Base-by-base conservation (phyloP, 2,113 vertebrate species). In the Scatophagus argus region DNA sequence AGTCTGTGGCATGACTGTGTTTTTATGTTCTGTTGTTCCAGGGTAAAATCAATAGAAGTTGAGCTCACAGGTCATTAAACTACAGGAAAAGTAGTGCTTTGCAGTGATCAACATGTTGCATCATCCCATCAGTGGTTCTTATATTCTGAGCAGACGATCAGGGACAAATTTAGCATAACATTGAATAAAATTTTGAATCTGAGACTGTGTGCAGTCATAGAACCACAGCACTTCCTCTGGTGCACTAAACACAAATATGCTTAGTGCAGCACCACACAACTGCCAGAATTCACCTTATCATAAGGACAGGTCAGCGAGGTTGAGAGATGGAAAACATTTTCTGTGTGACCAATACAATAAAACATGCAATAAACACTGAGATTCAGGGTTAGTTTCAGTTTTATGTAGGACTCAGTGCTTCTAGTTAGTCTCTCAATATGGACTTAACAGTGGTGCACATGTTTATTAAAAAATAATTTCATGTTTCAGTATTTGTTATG, bases 221-320 rank as follows among this genome's bases (percentile, higher is more conserved):
- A 43, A 51, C 43, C 27, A 14, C 31, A 61, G 58, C 56, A 11
- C 19, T 41, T 16, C 25, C 4, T 0, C 13, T 25, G 31, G 8
- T 63, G 74, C 62, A 44, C 21, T 68, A 6, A 51, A 39, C 68
- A 32, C 39, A 78, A 64, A 74, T 74, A 21, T 51, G 64, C 75
- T 51, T 36, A 39, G 29, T 58, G n/a, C 17, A 58, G 79, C 65
- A 43, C 5, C 41, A 34, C 13, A 59, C 31, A 9, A n/a, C 27
- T 75, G 52, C 71, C 78, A 81, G 64, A 39, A 68, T 32, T 56
- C 60, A 61, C 34, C 56, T 74, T 59, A 67, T 61, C 39, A 58
- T 32, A 34, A 47, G 38, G 36, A 39, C 62, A 49, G 77, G 61
- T 68, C 77, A 55, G 2, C 14, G 39, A 46, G 64, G 51, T 65